Conservation (phyloP, 1,140 invertebrate species). For the Apis laboriosa region DNA sequence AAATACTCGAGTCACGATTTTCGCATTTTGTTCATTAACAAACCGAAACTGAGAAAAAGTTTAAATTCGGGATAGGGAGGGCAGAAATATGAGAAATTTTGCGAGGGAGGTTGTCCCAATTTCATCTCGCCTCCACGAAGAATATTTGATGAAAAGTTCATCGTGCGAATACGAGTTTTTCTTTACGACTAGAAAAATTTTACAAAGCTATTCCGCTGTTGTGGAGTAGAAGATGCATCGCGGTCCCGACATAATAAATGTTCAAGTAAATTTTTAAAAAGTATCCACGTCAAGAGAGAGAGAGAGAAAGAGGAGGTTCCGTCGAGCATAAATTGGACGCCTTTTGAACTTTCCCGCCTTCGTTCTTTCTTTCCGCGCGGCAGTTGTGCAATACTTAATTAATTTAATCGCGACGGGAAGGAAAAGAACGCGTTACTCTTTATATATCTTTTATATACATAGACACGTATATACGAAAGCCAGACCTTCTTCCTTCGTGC, state of each 20-base stretch:
- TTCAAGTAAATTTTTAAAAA: constrained; percentile 1
- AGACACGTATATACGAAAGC: too few relatives aligned
- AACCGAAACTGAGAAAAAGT: fast-evolving
- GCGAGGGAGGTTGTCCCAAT: neutral
- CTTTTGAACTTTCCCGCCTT: neutral
- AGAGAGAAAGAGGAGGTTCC: neutral
- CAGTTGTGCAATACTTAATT: constrained; percentile 12
- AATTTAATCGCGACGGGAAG: constrained; percentile 16
- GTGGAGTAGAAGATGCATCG: constrained; percentile 13
- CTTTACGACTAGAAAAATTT: constrained; percentile 17
- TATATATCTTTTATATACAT: too few relatives aligned
- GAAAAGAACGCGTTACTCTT: neutral
- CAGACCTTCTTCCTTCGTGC: neutral
- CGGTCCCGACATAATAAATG: constrained; percentile 16
- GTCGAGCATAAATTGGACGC: constrained; percentile 24
- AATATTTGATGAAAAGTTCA: constrained; percentile 27
- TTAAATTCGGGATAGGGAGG: neutral
- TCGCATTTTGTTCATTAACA: neutral
- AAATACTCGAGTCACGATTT: too few relatives aligned
- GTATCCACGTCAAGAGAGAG: neutral
- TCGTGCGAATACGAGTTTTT: neutral
- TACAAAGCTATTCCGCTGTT: neutral
- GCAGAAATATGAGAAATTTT: neutral
- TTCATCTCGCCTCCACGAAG: neutral
- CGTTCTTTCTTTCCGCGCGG: neutral